Evolutionary conservation across 2,888 invertebrate genomes (phyloP).

Genomic region (Argynnis bischoffii): DNA sequence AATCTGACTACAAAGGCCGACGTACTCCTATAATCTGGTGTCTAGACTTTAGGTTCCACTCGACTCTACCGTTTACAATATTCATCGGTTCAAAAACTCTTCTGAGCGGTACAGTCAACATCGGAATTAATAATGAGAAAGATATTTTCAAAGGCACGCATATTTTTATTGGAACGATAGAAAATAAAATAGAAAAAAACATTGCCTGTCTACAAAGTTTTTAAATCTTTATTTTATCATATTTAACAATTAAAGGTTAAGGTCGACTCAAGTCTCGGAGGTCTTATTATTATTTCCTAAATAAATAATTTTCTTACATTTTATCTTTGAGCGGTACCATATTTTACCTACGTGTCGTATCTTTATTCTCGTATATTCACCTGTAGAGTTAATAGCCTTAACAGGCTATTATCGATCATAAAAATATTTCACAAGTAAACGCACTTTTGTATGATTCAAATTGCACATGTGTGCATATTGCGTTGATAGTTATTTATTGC

Average conservation of each 20-base stretch:
- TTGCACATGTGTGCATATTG: slow-evolving; percentile 44
- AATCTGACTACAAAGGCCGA: slow-evolving; percentile 36
- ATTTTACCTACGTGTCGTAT: slow-evolving; percentile 13
- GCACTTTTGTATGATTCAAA: slow-evolving; percentile 59
- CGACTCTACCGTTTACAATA: slow-evolving; percentile 35
- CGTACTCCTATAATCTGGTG: slow-evolving; percentile 38
- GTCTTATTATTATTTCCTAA: background rate
- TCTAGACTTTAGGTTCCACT: slow-evolving; percentile 36
- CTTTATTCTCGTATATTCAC: slow-evolving; percentile 49
- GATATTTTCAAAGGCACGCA: slow-evolving; percentile 7
- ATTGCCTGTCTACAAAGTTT: background rate
- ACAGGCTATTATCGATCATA: slow-evolving; percentile 51
- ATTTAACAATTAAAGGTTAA: background rate
- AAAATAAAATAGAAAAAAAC: background rate
- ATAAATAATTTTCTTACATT: background rate
- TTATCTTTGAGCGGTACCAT: slow-evolving; percentile 7
- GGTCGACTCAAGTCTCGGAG: background rate
- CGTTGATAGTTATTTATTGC: slow-evolving; percentile 29
- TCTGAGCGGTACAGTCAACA: slow-evolving; percentile 29
- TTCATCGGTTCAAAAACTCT: slow-evolving; percentile 40
- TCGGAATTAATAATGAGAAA: slow-evolving; percentile 15
- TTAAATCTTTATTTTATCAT: background rate
- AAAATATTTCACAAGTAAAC: slow-evolving; percentile 61
- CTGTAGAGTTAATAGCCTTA: slow-evolving; percentile 44
- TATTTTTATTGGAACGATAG: slow-evolving; percentile 6